Percentiles rank a stretch among this genome's conserved stretches.
Evolutionary conservation across 2,888 invertebrate genomes (phyloP).

Genomic region (Amblyteles armatorius): DNA sequence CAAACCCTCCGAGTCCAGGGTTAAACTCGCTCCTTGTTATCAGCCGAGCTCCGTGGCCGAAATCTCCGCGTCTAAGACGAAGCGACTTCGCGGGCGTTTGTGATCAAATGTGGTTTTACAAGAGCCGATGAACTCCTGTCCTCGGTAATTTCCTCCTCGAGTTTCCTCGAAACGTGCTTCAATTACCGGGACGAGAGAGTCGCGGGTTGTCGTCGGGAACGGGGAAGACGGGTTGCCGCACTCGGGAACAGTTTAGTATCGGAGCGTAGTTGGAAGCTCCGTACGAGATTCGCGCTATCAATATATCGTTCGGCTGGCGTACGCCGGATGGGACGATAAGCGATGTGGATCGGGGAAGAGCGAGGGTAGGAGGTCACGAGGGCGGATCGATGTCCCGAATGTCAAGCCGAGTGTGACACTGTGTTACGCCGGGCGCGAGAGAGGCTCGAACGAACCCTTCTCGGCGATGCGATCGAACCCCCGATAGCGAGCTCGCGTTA

Average conservation of each 20-base stretch:
- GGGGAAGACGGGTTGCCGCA: too few relatives aligned
- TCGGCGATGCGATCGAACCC: constrained; percentile 53
- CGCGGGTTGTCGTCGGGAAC: too few relatives aligned
- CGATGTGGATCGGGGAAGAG: constrained; percentile 23
- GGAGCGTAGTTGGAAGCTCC: not conserved
- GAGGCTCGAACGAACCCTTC: constrained; percentile 38
- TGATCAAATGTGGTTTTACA: not conserved
- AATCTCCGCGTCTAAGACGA: too few relatives aligned
- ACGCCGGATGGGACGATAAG: not conserved
- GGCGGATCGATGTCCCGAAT: constrained; percentile 75
- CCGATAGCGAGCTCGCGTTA: constrained; percentile 51
- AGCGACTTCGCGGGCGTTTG: too few relatives aligned
- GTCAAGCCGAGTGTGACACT: constrained; percentile 70
- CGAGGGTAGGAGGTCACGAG: constrained; percentile 62
- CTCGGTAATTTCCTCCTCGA: not conserved
- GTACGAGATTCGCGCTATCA: not conserved
- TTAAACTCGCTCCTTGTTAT: too few relatives aligned
- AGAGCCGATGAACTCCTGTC: not conserved
- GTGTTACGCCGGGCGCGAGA: constrained; percentile 32
- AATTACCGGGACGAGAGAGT: too few relatives aligned
- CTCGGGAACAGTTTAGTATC: not conserved
- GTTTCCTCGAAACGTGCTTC: not conserved
- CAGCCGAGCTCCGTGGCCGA: too few relatives aligned
- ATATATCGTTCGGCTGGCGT: not conserved
- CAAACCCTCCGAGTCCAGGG: too few relatives aligned